Base-by-base conservation (phyloP, 2,113 vertebrate genomes). In the Carassius auratus region DNA sequence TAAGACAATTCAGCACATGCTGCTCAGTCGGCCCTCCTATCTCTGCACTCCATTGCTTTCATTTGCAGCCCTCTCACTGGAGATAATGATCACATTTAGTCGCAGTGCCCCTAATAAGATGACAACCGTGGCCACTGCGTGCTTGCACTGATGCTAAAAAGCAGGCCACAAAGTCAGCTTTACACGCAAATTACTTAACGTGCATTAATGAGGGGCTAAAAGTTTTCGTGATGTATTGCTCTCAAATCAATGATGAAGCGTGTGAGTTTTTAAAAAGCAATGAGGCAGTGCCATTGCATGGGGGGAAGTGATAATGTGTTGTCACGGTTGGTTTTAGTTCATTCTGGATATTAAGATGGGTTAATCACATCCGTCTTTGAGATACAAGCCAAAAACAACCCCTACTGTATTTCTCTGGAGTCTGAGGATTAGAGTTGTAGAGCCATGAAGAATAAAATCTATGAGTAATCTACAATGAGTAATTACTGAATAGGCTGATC, bases 81-180 rank as follows among this genome's bases (percentile, higher is more conserved):
- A 91, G 88, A 90, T 89, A 90, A 91, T 88, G 90, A 91, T 89
- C 89, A 90, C 86, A 91, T 89, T 91, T 89, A 90, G 88, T 78
- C 83, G 85, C 90, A 87, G 86, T 81, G 84, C 87, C 81, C 85
- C 88, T 89, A 90, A 91, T 91, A 89, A 88, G 86, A 87, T 90
- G 88, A 90, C 90, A 91, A 88, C 64, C 85, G 74, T 86, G 52
- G 89, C 71, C 73, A 76, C 59, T 66, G 69, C 81, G 14, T 73
- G 77, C 66, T 88, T 78, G 76, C 81, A 78, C 81, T 77, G 83
- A 86, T 85, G 87, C 84, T 84, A 85, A 88, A 88, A 84, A 84
- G 83, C 85, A 82, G 79, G 77, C 48, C 87, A 86, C 83, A 78
- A 85, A 84, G 85, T 86, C 84, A 86, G 84, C 85, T 86, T 84